Evolutionary conservation across 1,140 invertebrate species (phyloP), one percentile per base, ranked within the genome.

Genomic region (Melanaphis sacchari): DNA sequence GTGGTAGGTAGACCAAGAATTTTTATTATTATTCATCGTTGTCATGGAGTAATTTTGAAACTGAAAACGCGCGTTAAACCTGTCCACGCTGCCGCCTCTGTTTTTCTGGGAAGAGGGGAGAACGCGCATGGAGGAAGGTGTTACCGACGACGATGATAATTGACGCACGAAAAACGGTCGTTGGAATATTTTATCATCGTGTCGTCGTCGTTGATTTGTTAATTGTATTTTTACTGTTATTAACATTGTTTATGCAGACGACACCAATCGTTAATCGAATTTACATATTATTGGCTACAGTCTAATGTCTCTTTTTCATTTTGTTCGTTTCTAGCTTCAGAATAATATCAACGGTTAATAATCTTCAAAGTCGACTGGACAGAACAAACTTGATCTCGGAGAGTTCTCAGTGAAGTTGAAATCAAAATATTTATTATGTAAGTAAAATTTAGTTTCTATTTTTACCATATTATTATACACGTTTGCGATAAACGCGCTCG

Each of bases 341-440:
- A 46, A 92, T 7, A 91, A 31, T 76, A 92, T 82, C 22, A 8
- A 91, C 76, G 90, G 43, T 18, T 43, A 49, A 3, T 49, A 82
- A n/a, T 76, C 59, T 76, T n/a, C 43, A n/a, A 6, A 41, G 31
- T n/a, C 46, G n/a, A 38, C 41, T n/a, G 18, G 84, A n/a, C 26
- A 31, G 18, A 22, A 21, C 66, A 40, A 36, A 93, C 36, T 93
- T 52, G 43, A 52, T 84, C 84, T 52, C 26, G 6, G 46, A n/a
- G 90, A 22, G 90, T 85, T 85, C 43, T 82, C 36, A 31, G 76
- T 85, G 91, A 49, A 93, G 91, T 82, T 93, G 36, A 85, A 93
- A 93, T 93, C 91, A 93, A 93, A 93, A 93, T 93, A 40, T 54
- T 6, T 18, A 91, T 46, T 8, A 93, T 93, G 91, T 93, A 54